Conservation (phyloP, 2,113 vertebrate genomes). For the Mohoua ochrocephala region DNA sequence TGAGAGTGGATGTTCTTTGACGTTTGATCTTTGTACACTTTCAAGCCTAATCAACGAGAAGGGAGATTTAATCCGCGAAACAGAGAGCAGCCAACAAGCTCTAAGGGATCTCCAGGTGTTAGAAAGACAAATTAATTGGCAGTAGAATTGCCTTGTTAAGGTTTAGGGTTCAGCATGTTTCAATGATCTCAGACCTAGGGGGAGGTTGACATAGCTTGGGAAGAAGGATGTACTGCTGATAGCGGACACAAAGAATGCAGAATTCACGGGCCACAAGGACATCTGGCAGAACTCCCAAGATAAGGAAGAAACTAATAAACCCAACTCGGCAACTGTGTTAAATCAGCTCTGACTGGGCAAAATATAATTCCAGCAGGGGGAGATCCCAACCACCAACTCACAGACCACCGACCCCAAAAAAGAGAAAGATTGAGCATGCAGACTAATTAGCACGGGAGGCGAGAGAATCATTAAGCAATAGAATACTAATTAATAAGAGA, state of each 20-base stretch:
- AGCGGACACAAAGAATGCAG: background rate
- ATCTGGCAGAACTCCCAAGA: background rate
- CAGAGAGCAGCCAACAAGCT: background rate
- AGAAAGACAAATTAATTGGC: background rate
- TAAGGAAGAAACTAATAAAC: background rate
- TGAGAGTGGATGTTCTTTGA: fast-evolving
- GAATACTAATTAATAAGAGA: background rate
- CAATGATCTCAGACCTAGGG: background rate
- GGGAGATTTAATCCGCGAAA: background rate
- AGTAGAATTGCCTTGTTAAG: background rate
- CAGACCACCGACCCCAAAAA: no score
- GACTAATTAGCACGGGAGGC: background rate
- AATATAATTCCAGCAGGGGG: background rate
- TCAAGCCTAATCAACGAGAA: no score
- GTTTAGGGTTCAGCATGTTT: background rate
- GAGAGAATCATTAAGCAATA: background rate
- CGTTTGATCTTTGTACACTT: background rate
- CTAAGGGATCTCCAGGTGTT: background rate
- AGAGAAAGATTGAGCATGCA: background rate
- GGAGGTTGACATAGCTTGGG: background rate
- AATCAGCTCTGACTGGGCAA: background rate
- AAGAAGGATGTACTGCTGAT: background rate
- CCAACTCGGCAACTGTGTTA: background rate
- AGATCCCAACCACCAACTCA: background rate
- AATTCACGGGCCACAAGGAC: background rate